Base-by-base conservation (phyloP, 2,797 vertebrate species). In the Sciurus vulgaris region DNA sequence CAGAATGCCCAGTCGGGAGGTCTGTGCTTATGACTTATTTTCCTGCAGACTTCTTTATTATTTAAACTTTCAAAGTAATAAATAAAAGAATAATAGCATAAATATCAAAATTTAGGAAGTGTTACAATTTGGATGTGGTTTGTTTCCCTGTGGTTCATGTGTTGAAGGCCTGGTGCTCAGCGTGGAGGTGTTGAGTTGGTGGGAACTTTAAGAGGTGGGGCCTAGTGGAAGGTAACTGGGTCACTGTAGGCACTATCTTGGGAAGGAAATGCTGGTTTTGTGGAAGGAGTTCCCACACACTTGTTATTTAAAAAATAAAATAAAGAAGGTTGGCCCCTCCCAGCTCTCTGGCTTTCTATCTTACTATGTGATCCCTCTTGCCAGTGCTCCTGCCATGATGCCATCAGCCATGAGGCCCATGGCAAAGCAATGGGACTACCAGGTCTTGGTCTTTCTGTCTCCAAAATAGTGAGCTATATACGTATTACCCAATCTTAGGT, bases 11-110 rank as follows among this genome's bases (percentile, higher is more conserved):
- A 94, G 5, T 6, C 67, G 47, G 74, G 22, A 95, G 54, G 8
- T 92, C 74, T 94, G 30, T 72, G 35, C 72, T 81, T 91, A 38
- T 59, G 41, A 89, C 14, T 2, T 91, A 79, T 0, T 44, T 22
- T 86, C 41, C 86, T 91, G 28, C 17, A 85, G 20, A 76, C 14
- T 95, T 89, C 35, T 77, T 70, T 56, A 89, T 84, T 96, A 93
- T 69, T 86, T 95, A 91, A 89, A 74, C n/a, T 85, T 94, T 65
- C 17, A 72, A 89, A 69, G 86, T 49, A 94, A 86, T 91, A 56
- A 79, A 20, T 77, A 73, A 86, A 93, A 70, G 33, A 49, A 44
- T 65, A 89, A 74, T 41, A 85, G 82, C 9, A 54, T 70, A 79
- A 93, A 20, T 54, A 85, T 35, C 61, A 76, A 93, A 94, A 84